Conservation (phyloP, 2,888 invertebrate species). For the Trypoxylon attenuatum region DNA sequence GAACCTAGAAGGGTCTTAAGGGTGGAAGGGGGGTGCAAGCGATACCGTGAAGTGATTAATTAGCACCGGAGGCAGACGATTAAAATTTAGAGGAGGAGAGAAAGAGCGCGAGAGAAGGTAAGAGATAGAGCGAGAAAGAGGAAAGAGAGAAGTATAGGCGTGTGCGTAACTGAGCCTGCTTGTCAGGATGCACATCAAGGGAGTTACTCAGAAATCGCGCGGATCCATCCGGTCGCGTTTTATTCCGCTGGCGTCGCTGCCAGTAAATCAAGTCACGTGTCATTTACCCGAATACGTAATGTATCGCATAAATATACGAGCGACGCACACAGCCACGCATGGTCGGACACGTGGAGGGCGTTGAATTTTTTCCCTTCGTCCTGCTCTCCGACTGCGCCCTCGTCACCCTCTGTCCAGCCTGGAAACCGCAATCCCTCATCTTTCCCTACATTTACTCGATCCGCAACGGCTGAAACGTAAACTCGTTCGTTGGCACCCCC, state of each 20-base stretch:
- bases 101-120: constrained; percentile 1
- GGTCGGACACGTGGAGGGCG: constrained; percentile 49
- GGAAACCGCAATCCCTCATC: constrained; percentile 67
- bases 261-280: constrained; percentile 72
- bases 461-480: constrained; percentile 64
- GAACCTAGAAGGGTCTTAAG: constrained; percentile 31
- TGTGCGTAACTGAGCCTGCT: too few species aligned
- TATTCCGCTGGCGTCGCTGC: constrained; percentile 62
- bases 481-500: constrained; percentile 61
- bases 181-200: constrained; percentile 33
- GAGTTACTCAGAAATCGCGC: constrained; percentile 63
- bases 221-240: constrained; percentile 65
- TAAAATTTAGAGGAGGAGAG: constrained; percentile 57
- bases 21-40: background rate
- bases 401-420: constrained; percentile 54
- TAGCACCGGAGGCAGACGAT: constrained; percentile 50
- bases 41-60: constrained; percentile 48
- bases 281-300: constrained; percentile 72
- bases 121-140: background rate
- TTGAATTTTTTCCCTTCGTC: constrained; percentile 48
- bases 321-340: constrained; percentile 56
- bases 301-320: constrained; percentile 67
- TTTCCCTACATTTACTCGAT: constrained; percentile 68
- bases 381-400: constrained; percentile 14
- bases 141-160: constrained; percentile 2